phyloP scores from a whole-genome alignment of 2,113 vertebrate species.

The human region GRCh38 chr2:39894501-39895000 shows the following conservation, averaged over 20 bases:
- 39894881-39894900: neutral
- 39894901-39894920: neutral
- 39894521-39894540: neutral
- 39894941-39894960: neutral
- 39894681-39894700: neutral
- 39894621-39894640: neutral
- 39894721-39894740: neutral
- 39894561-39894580: neutral
- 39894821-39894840: conserved; percentile 3
- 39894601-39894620: neutral
- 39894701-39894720: neutral
- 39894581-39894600: neutral
- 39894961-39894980: no score
- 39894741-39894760: neutral
- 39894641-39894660: neutral
- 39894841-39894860: neutral
- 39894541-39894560: neutral
- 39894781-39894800: neutral
- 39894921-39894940: neutral
- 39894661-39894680: neutral
- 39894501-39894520: no score
- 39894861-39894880: neutral
- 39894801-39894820: neutral
- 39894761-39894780: neutral
- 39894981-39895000: neutral